Percentiles rank a stretch among this genome's conserved stretches.
Conservation (phyloP, 2,888 invertebrate species). For the Craniophora ligustri region DNA sequence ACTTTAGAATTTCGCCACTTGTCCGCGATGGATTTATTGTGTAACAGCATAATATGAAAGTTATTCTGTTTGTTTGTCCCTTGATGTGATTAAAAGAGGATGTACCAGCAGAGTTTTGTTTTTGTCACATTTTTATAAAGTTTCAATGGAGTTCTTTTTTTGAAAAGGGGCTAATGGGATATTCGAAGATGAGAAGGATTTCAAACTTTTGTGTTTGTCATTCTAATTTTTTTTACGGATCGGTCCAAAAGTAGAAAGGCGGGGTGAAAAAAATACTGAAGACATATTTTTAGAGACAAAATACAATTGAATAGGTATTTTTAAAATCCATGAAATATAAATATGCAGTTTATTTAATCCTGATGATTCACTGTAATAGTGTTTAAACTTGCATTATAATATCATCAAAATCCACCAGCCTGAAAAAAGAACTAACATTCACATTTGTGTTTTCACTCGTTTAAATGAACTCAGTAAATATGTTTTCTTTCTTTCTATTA, state of each 20-base stretch:
- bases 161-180: slow-evolving; percentile 35
- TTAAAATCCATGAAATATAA: too few species aligned
- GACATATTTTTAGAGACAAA: too few species aligned
- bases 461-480: too few species aligned
- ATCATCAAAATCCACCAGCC: too few species aligned
- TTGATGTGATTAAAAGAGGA: slow-evolving; percentile 51
- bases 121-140: slow-evolving; percentile 38
- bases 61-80: slow-evolving; percentile 52
- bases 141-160: slow-evolving; percentile 26
- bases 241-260: slow-evolving; percentile 11
- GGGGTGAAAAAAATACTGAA: neutral
- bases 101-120: slow-evolving; percentile 31
- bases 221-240: neutral
- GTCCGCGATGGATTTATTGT: slow-evolving; percentile 58
- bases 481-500: too few species aligned
- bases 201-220: neutral
- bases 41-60: slow-evolving; percentile 56
- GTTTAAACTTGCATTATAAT: too few species aligned
- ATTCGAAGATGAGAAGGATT: slow-evolving; percentile 14
- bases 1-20: slow-evolving; percentile 59
- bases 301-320: too few species aligned
- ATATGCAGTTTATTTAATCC: too few species aligned
- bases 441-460: too few species aligned
- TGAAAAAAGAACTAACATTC: too few species aligned
- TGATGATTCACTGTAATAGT: too few species aligned